Evolutionary conservation across 2,797 vertebrate genomes (phyloP), one percentile per base, ranked within the genome.

Genomic region (Spheniscus humboldti): DNA sequence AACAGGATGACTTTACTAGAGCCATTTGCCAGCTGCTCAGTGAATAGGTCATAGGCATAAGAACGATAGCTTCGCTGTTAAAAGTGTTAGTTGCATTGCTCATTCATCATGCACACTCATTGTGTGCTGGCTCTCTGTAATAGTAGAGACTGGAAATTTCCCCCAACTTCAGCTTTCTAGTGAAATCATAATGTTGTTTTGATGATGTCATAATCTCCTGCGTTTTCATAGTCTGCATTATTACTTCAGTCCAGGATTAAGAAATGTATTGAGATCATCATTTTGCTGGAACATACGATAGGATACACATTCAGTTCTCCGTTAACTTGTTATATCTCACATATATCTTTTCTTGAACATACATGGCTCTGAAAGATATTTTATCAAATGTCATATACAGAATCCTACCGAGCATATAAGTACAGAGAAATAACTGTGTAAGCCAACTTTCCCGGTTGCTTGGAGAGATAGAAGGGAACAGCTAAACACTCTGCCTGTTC

Each of bases 11-110:
- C 93, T 98, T 97, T 96, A 73, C 86, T 81, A 96, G 95, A 96
- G 81, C 81, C 95, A 77, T 94, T 96, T 97, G 79, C 96, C 96
- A 97, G 95, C 95, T 97, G 92, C 95, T 97, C 93, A 48, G 92
- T 89, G 97, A 92, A 94, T 94, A 97, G 95, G 97, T 97, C 95
- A 97, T 76, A 80, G n/a, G 62, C 88, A 94, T 69, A 90, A 94
- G 94, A 91, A 86, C 88, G 86, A 96, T 66, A 93, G 60, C 50
- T 95, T 97, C 68, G 64, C 60, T 48, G 60, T 56, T 94, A 67
- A 88, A 96, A 92, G 28, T 78, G 78, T 74, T 94, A 82, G 79
- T 80, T 91, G 80, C 27, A 18, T 31, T 84, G 69, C 59, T 95
- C 87, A 91, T 96, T 94, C 86, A 77, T 96, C 94, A 86, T n/a